A percentile compares a stretch with the other conserved stretches of the same genome.
Conservation (phyloP, 2,113 vertebrate genomes). For the Nibea albiflora region DNA sequence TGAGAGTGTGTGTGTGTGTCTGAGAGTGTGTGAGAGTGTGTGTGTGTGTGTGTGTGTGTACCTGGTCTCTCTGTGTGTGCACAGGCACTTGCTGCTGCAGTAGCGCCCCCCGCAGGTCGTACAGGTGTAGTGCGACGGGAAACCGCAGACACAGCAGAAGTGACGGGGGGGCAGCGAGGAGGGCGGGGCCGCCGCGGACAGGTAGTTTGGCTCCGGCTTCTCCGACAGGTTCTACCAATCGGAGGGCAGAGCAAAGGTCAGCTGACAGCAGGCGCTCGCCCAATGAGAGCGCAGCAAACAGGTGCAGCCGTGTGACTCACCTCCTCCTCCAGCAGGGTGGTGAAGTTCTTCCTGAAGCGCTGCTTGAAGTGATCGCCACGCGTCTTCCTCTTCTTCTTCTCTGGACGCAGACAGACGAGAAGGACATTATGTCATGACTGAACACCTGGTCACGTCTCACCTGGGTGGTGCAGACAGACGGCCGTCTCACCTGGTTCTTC, state of each 20-base stretch:
- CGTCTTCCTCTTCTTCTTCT: slow-evolving; percentile 94
- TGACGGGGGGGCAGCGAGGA: slow-evolving; percentile 84
- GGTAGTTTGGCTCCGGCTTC: slow-evolving; percentile 77
- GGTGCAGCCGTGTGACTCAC: slow-evolving; percentile 73
- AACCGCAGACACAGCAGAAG: slow-evolving; percentile 92
- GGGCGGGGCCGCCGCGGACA: slow-evolving; percentile 86
- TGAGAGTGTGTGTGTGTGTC: background rate
- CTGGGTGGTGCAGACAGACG: too few relatives aligned
- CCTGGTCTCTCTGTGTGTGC: slow-evolving; percentile 88
- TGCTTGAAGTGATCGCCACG: slow-evolving; percentile 94
- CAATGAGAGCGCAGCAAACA: slow-evolving; percentile 1
- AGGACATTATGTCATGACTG: background rate
- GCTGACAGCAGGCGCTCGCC: background rate
- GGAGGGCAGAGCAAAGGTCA: slow-evolving; percentile 28
- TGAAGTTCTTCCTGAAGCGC: slow-evolving; percentile 94
- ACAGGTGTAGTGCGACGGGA: slow-evolving; percentile 90
- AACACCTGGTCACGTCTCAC: too few relatives aligned
- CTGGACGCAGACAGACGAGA: slow-evolving; percentile 53
- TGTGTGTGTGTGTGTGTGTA: slow-evolving; percentile 37
- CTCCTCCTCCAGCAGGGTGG: slow-evolving; percentile 92
- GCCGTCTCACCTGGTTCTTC: slow-evolving; percentile 82
- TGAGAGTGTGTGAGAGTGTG: background rate
- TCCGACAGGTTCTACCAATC: slow-evolving; percentile 79
- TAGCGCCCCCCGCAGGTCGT: slow-evolving; percentile 90
- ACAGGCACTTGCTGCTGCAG: slow-evolving; percentile 85